phyloP scores from a whole-genome alignment of 2,888 invertebrate species.

The Rhogogaster chlorosoma region DNA sequence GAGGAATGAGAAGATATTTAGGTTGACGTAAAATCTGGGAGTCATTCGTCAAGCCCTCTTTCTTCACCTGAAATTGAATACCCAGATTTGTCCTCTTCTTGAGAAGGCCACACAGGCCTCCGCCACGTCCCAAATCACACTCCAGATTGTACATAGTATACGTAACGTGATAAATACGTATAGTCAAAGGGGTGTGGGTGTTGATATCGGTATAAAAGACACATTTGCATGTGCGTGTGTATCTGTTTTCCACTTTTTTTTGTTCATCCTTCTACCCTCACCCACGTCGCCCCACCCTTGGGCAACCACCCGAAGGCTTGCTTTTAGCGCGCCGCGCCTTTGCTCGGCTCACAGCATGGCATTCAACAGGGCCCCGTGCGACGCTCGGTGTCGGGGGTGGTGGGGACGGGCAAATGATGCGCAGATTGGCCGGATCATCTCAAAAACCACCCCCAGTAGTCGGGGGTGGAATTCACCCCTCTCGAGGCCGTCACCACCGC shows the following conservation, averaged over 20 bases:
- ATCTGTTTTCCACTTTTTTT: slow-evolving; percentile 68
- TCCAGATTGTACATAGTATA: neutral
- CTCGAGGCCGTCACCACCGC: slow-evolving; percentile 51
- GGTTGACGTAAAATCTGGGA: slow-evolving; percentile 14
- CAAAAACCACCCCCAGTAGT: slow-evolving; percentile 74
- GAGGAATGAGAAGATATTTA: slow-evolving; percentile 39
- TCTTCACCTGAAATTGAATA: slow-evolving; percentile 39
- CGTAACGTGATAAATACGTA: neutral
- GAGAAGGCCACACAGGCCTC: slow-evolving; percentile 6
- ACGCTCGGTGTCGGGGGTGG: slow-evolving; percentile 58
- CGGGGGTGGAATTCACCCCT: slow-evolving; percentile 52
- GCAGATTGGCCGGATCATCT: slow-evolving; percentile 79
- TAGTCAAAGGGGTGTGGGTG: neutral
- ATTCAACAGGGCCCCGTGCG: slow-evolving; percentile 74
- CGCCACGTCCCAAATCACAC: slow-evolving; percentile 1
- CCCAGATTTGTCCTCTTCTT: slow-evolving; percentile 27
- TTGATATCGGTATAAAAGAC: neutral
- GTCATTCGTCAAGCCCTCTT: slow-evolving; percentile 14
- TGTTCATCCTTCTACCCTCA: slow-evolving; percentile 52
- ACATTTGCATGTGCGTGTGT: slow-evolving; percentile 58
- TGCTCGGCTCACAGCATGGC: slow-evolving; percentile 72
- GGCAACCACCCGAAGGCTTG: slow-evolving; percentile 58
- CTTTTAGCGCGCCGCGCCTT: slow-evolving; percentile 58
- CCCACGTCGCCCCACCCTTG: slow-evolving; percentile 56
- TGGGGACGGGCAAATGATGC: slow-evolving; percentile 76